Evolutionary conservation across 2,113 vertebrate genomes (phyloP), one percentile per base, ranked within the genome.

Genomic region (Lycaon pictus): DNA sequence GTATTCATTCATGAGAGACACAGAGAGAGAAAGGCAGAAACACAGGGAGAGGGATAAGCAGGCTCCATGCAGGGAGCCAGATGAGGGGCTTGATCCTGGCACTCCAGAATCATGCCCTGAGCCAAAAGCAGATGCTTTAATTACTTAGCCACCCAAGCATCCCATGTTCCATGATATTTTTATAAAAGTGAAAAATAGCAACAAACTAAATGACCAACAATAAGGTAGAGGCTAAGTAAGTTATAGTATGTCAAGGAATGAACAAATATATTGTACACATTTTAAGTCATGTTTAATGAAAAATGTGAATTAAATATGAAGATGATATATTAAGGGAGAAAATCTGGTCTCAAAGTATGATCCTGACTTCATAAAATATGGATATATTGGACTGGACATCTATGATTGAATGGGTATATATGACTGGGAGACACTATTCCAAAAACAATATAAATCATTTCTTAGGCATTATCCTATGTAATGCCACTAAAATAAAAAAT

Each of bases 301-400:
- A 72, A 81, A n/a, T 67, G n/a, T 85, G 48, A 43, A 84, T 87
- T 80, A 76, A 76, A 27, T 51, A 53, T 85, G 53, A 79, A 71
- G 37, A 77, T 67, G 29, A 74, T 60, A 27, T 51, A 67, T n/a
- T 22, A 56, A 90, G 15, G 69, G 27, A 88, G 55, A 72, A 90
- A 85, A 63, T 77, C 4, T 53, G 51, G 86, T 48, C 19, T 37
- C 51, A 56, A 58, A 65, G 4, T 27, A 56, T 55, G 37, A 53
- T 90, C 48, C 19, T 58, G 80, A 95, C 76, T 92, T 88, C 88
- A 3, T 69, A 92, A 95, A 88, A 58, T n/a, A 51, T 82, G 4
- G 32, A n/a, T 60, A 51, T 87, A 91, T 53, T 58, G 11, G 11
- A 51, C 11, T 53, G 76, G 55, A n/a, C 17, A 58, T 53, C 22